These are phyloP conservation scores for Acronicta alni DNA, from an alignment of 2,888 invertebrate species.

Conservation along the genomic window DNA sequence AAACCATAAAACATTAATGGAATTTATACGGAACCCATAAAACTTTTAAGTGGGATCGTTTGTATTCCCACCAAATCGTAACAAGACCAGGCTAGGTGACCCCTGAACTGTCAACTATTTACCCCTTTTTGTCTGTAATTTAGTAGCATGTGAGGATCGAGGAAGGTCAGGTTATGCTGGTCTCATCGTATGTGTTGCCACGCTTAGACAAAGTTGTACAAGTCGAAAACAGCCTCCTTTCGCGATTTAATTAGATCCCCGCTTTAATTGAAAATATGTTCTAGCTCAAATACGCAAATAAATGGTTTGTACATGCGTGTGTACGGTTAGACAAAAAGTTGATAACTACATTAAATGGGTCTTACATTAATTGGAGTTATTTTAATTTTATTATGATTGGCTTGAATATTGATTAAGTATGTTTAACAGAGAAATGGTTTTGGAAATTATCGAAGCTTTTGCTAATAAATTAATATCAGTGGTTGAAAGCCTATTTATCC, in stretches of 20 bases:
- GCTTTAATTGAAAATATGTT: constrained; percentile 82
- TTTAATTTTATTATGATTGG: not conserved
- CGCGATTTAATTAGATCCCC: constrained; percentile 79
- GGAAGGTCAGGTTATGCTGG: constrained; percentile 64
- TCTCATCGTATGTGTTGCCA: constrained; percentile 69
- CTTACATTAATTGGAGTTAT: constrained; percentile 14
- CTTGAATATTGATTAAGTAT: no score
- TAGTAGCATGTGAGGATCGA: constrained; percentile 25
- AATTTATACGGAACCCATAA: constrained; percentile 84
- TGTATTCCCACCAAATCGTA: constrained; percentile 78
- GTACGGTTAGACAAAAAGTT: constrained; percentile 59
- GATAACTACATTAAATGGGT: not conserved
- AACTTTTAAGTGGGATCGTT: constrained; percentile 85
- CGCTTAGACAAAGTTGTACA: constrained; percentile 71
- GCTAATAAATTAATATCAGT: no score
- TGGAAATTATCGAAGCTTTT: no score
- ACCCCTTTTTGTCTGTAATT: constrained; percentile 30
- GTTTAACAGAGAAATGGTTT: no score
- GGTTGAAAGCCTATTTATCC: no score
- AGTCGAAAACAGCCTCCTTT: constrained; percentile 79
- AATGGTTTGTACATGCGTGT: constrained; percentile 68
- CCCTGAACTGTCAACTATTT: constrained; percentile 51
- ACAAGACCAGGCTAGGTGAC: constrained; percentile 65
- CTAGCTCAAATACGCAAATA: constrained; percentile 75
- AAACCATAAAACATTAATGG: constrained; percentile 83